A percentile compares a stretch with the other conserved stretches of the same genome.
These are phyloP conservation scores for Eupithecia tripunctaria DNA, from an alignment of 2,888 invertebrate species.

Conservation along the genomic window DNA sequence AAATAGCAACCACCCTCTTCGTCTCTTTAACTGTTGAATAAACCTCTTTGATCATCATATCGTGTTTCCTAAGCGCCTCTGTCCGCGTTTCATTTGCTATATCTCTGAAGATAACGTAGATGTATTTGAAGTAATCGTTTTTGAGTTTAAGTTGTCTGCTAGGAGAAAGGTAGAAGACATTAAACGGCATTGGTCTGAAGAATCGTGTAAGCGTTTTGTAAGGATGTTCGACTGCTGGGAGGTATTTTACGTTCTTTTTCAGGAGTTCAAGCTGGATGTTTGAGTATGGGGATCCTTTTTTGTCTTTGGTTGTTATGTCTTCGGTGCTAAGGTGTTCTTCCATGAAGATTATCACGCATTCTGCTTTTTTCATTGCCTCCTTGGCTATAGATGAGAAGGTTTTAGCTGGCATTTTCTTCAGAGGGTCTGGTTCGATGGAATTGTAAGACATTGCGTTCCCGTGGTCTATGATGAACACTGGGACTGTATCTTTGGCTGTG, in stretches of 20 bases:
- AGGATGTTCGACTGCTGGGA: conserved; percentile 62
- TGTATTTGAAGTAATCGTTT: conserved; percentile 49
- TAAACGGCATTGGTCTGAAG: conserved; percentile 49
- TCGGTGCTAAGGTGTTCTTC: conserved; percentile 65
- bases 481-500: conserved; percentile 49
- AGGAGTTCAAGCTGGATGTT: conserved; percentile 53
- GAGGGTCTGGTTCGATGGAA: conserved; percentile 56
- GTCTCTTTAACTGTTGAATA: conserved; percentile 45
- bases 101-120: conserved; percentile 66
- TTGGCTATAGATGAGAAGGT: conserved; percentile 57
- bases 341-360: conserved; percentile 60
- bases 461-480: conserved; percentile 64
- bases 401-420: conserved; percentile 48
- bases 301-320: conserved; percentile 62
- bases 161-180: conserved; percentile 52
- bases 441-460: conserved; percentile 49
- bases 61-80: conserved; percentile 59
- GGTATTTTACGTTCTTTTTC: conserved; percentile 56
- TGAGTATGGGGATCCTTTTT: conserved; percentile 57
- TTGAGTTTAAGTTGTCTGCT: conserved; percentile 50
- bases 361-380: conserved; percentile 48
- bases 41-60: conserved; percentile 59
- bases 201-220: conserved; percentile 51
- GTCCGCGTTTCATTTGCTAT: conserved; percentile 50
- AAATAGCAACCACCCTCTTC: conserved; percentile 60